These are phyloP conservation scores for Hydrotaea cyrtoneurina DNA, from an alignment of 2,888 invertebrate species.

Conservation along the genomic window DNA sequence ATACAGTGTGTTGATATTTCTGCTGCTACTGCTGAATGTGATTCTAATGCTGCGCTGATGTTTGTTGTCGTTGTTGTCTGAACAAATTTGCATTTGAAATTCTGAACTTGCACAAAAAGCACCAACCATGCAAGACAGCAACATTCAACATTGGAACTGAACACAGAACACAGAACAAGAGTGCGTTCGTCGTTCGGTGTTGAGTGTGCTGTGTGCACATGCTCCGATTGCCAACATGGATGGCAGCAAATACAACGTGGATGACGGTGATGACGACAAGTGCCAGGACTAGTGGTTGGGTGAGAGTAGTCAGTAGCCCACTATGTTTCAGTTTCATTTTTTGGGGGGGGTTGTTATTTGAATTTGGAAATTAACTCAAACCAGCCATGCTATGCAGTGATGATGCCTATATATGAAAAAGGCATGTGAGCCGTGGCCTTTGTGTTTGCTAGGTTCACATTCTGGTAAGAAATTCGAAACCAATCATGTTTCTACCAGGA, in stretches of 20 bases:
- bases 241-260: background rate
- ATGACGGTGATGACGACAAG: background rate
- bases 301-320: no score
- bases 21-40: background rate
- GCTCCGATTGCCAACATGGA: slow-evolving; percentile 37
- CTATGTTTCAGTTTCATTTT: no score
- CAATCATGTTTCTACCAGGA: no score
- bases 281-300: background rate
- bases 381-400: background rate
- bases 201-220: slow-evolving; percentile 60
- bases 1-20: slow-evolving; percentile 35
- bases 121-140: background rate
- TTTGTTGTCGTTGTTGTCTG: slow-evolving; percentile 41
- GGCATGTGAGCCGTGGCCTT: no score
- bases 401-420: background rate
- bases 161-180: slow-evolving; percentile 23
- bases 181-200: slow-evolving; percentile 41
- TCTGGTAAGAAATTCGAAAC: no score
- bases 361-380: background rate
- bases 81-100: slow-evolving; percentile 65
- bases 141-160: background rate
- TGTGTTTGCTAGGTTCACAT: no score
- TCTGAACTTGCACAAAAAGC: slow-evolving; percentile 36
- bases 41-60: slow-evolving; percentile 15
- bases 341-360: slow-evolving; percentile 9